Evolutionary conservation across 2,888 invertebrate genomes (phyloP).

Genomic region (Aricia artaxerxes): DNA sequence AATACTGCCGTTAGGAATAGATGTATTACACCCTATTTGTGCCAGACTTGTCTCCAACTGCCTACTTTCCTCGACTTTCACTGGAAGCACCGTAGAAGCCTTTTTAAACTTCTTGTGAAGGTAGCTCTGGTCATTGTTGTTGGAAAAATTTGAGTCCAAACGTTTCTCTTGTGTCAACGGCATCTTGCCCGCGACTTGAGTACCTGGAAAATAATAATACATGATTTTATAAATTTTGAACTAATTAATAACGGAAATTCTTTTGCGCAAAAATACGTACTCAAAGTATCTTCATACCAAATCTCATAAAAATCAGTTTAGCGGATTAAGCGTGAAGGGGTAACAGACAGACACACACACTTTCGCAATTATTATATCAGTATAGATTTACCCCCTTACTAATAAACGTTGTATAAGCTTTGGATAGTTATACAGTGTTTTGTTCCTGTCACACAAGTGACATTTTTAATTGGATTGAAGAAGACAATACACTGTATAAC

Average conservation of each 20-base stretch:
- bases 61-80: constrained; percentile 59
- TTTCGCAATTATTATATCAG: background rate
- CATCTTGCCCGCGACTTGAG: constrained; percentile 68
- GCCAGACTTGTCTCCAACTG: constrained; percentile 60
- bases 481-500: too few relatives aligned
- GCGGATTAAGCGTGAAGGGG: too few relatives aligned
- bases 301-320: too few relatives aligned
- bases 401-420: too few relatives aligned
- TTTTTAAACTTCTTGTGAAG: constrained; percentile 97
- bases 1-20: constrained; percentile 72
- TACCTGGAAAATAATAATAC: constrained; percentile 60
- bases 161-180: constrained; percentile 77
- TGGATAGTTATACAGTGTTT: too few relatives aligned
- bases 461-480: too few relatives aligned
- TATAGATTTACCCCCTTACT: background rate
- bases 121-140: constrained; percentile 86
- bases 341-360: too few relatives aligned
- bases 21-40: constrained; percentile 57
- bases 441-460: too few relatives aligned
- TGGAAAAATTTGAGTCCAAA: constrained; percentile 72
- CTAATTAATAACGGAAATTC: background rate
- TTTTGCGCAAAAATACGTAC: background rate
- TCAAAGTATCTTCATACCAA: background rate
- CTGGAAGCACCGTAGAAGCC: constrained; percentile 80
- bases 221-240: background rate